phyloP scores from a whole-genome alignment of 1,140 invertebrate genomes.

The Drosophila bocki region DNA sequence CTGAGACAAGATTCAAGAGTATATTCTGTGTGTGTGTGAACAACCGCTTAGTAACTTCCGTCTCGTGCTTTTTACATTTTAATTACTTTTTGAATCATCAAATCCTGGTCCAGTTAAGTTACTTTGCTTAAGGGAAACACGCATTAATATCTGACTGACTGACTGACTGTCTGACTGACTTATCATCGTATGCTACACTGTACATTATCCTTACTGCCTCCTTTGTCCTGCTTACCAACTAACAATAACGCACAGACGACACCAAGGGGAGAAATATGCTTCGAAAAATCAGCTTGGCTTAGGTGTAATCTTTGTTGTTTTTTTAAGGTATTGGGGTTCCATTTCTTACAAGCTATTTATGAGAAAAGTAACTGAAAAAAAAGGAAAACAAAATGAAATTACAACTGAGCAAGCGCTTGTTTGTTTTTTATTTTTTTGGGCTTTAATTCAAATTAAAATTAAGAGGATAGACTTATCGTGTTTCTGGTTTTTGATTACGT shows the following conservation, averaged over 20 bases:
- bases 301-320: conserved; percentile 6
- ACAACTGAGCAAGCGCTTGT: conserved; percentile 52
- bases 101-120: conserved; percentile 65
- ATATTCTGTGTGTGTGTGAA: conserved; percentile 35
- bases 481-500: conserved; percentile 66
- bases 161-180: conserved; percentile 24
- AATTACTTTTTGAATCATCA: conserved; percentile 42
- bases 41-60: conserved; percentile 75
- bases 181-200: conserved; percentile 55
- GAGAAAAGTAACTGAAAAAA: conserved; percentile 17
- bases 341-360: conserved; percentile 22
- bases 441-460: conserved; percentile 48
- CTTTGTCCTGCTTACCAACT: conserved; percentile 47
- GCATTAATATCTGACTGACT: conserved; percentile 16
- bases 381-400: conserved; percentile 41
- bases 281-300: conserved; percentile 28
- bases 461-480: conserved; percentile 37
- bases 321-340: conserved; percentile 21
- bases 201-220: conserved; percentile 41
- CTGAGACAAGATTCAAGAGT: conserved; percentile 39
- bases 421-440: conserved; percentile 40
- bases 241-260: conserved; percentile 63
- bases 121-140: conserved; percentile 23
- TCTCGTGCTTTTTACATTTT: conserved; percentile 63
- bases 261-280: conserved; percentile 37